Percentiles rank a stretch among this genome's conserved stretches.
These are phyloP conservation scores for Edolisoma coerulescens DNA, from an alignment of 2,113 vertebrate genomes.

Conservation along the genomic window DNA sequence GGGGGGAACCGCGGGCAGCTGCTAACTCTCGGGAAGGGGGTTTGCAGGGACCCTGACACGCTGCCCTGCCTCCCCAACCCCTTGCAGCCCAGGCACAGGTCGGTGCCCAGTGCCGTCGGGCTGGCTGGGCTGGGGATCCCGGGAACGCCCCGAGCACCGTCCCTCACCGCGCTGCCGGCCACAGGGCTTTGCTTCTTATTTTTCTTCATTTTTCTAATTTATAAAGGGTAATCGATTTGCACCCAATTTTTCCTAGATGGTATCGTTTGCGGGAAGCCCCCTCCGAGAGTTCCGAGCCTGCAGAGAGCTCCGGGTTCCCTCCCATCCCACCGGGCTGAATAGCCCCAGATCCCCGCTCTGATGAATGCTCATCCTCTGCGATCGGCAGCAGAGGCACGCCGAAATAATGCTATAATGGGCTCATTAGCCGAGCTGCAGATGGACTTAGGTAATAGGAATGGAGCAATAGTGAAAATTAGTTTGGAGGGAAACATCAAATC, in stretches of 20 bases:
- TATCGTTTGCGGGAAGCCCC: neutral
- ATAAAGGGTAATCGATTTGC: neutral
- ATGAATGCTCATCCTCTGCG: neutral
- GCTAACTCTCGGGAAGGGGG: neutral
- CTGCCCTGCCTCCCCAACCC: neutral
- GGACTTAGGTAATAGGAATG: neutral
- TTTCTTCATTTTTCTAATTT: neutral
- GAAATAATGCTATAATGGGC: neutral
- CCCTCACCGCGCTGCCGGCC: neutral
- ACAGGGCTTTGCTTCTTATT: neutral
- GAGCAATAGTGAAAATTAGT: neutral
- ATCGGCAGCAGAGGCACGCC: neutral
- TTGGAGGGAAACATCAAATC: neutral
- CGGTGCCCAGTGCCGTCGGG: neutral
- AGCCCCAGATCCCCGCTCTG: neutral
- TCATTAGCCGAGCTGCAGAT: neutral
- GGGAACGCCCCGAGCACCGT: neutral
- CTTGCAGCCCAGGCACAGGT: neutral
- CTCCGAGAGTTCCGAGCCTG: neutral
- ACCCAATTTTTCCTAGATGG: neutral
- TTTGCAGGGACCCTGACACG: neutral
- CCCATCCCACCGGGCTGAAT: neutral
- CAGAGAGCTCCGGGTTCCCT: neutral
- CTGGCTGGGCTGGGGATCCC: neutral
- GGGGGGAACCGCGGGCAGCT: neutral